Evolutionary conservation across 1,140 invertebrate genomes (phyloP), one percentile per base, ranked within the genome.

Genomic region (Physella acuta): DNA sequence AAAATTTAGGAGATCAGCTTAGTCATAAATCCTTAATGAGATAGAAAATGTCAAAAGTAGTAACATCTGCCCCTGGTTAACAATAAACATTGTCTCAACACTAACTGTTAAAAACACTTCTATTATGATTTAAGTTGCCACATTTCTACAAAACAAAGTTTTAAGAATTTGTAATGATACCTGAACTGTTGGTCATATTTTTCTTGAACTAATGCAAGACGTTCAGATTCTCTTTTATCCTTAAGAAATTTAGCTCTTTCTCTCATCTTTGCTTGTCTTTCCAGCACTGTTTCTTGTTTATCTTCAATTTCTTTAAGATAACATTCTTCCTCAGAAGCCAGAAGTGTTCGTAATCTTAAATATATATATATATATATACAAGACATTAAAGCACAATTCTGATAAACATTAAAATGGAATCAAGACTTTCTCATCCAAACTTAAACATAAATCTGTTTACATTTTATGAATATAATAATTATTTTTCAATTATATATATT

Each of bases 121-220:
- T n/a, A n/a, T n/a, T n/a, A n/a, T n/a, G n/a, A n/a, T n/a, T n/a
- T n/a, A n/a, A n/a, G n/a, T n/a, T n/a, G n/a, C n/a, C n/a, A n/a
- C n/a, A n/a, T n/a, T n/a, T n/a, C n/a, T n/a, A n/a, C n/a, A n/a
- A n/a, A n/a, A n/a, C n/a, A n/a, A n/a, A n/a, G n/a, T n/a, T n/a
- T n/a, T n/a, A n/a, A n/a, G n/a, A n/a, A n/a, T n/a, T n/a, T n/a
- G n/a, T n/a, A n/a, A n/a, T n/a, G n/a, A n/a, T 75, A 84, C 84
- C 82, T 83, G 65, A 81, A 85, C 62, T 81, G 79, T 71, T 84
- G 81, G 56, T 85, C 82, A 72, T 81, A 79, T 78, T 84, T 85
- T 33, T 84, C 79, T 65, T 85, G 78, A 8, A 85, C 84, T 73
- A 79, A 74, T 49, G 74, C 37, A 31, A 82, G 64, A 62, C 84